Percentiles rank a stretch among this genome's conserved stretches.
Conservation (phyloP, 2,113 vertebrate genomes). For the Todiramphus saurophagus region DNA sequence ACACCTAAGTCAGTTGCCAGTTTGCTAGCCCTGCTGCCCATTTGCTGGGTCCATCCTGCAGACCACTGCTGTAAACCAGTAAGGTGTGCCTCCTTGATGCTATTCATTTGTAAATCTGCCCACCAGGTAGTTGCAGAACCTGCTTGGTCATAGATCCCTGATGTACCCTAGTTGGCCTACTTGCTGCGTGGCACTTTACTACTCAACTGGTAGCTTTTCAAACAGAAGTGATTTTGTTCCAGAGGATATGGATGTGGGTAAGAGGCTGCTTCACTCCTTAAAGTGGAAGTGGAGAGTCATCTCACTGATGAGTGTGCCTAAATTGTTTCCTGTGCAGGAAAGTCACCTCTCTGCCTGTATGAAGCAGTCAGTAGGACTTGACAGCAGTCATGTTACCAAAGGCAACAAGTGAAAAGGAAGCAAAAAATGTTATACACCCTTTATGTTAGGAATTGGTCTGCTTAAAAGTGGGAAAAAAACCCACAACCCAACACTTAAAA, state of each 20-base stretch:
- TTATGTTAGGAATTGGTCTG: neutral
- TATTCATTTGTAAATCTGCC: neutral
- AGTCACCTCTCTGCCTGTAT: neutral
- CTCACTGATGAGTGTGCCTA: accelerated
- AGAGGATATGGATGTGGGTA: accelerated
- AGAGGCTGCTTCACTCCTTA: neutral
- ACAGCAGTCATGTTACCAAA: neutral
- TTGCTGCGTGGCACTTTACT: neutral
- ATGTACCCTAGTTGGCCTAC: neutral
- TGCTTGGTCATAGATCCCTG: neutral
- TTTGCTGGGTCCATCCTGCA: neutral
- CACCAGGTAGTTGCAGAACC: neutral
- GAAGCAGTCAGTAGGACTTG: neutral
- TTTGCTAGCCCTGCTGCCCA: neutral
- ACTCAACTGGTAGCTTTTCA: neutral
- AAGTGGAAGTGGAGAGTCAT: neutral
- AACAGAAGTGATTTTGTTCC: neutral
- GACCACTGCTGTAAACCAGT: neutral
- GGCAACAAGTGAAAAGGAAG: neutral
- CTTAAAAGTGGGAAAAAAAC: neutral
- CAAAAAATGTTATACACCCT: neutral
- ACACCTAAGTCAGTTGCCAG: neutral
- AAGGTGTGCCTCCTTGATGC: neutral
- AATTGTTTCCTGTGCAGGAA: neutral
- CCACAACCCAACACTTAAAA: neutral